phyloP scores from a whole-genome alignment of 2,797 vertebrate genomes.

The Hoplostethus mediterraneus region DNA sequence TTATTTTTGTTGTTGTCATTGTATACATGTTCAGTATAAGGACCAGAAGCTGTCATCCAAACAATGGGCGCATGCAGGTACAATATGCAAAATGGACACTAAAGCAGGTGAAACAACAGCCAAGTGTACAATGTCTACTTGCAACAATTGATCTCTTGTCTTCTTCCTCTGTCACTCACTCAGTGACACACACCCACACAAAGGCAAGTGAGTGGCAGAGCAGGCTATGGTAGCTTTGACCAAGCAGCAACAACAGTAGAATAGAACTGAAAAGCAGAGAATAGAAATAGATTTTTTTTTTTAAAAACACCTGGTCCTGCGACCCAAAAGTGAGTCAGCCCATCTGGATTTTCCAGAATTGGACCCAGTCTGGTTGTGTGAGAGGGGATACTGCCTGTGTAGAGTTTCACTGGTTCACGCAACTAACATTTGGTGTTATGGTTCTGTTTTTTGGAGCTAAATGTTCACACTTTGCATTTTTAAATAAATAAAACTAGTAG shows the following conservation, averaged over 20 bases:
- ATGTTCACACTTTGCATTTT: background rate
- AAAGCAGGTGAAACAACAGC: conserved; percentile 43
- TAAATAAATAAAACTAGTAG: conserved; percentile 6
- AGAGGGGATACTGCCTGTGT: too few relatives aligned
- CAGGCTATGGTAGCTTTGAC: background rate
- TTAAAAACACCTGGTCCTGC: too few relatives aligned
- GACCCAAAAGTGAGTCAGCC: too few relatives aligned
- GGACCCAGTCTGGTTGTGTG: too few relatives aligned
- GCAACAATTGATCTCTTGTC: conserved; percentile 24
- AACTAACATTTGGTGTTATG: too few relatives aligned
- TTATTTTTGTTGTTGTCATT: background rate
- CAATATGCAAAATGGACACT: conserved; percentile 14
- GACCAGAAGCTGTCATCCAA: too few relatives aligned
- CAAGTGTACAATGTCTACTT: conserved; percentile 52
- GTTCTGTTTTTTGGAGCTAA: background rate
- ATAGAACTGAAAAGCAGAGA: too few relatives aligned
- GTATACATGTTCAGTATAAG: too few relatives aligned
- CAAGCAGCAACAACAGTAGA: too few relatives aligned
- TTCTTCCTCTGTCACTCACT: conserved; percentile 62
- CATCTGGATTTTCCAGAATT: too few relatives aligned
- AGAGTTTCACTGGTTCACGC: too few relatives aligned
- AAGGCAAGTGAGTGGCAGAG: conserved; percentile 36
- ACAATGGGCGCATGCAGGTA: background rate
- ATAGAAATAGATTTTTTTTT: too few relatives aligned
- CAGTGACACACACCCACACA: conserved; percentile 50